Evolutionary conservation across 1,140 invertebrate genomes (phyloP).

Genomic region (Leucophenga varia): DNA sequence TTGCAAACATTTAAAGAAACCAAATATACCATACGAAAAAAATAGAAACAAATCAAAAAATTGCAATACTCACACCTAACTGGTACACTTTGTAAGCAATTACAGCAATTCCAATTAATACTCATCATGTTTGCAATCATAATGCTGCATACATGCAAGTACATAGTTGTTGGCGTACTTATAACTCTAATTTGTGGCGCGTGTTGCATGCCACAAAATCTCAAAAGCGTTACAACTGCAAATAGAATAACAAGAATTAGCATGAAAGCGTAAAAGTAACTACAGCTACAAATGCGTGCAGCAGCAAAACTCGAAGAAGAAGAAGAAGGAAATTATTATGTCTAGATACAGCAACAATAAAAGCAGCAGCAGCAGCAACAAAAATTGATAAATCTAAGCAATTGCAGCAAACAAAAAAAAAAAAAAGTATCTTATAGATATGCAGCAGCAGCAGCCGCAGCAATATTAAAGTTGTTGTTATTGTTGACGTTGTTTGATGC

Average conservation of each 20-base stretch:
- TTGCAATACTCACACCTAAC: slow-evolving; percentile 25
- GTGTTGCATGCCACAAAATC: slow-evolving; percentile 38
- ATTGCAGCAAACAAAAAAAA: too few species aligned
- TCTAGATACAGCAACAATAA: slow-evolving; percentile 27
- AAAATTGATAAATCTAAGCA: slow-evolving; percentile 33
- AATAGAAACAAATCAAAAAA: too few species aligned
- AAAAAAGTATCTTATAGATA: too few species aligned
- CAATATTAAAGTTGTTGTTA: too few species aligned
- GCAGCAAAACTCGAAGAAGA: too few species aligned
- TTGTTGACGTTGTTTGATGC: too few species aligned
- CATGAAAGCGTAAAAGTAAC: slow-evolving; percentile 30
- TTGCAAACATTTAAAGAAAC: too few species aligned
- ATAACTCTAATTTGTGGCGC: slow-evolving; percentile 33
- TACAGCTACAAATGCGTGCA: slow-evolving; percentile 9
- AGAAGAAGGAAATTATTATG: slow-evolving; percentile 31
- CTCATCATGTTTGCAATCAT: slow-evolving; percentile 15
- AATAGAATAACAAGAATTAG: slow-evolving; percentile 20
- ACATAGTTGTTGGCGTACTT: slow-evolving; percentile 11
- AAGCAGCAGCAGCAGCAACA: slow-evolving; percentile 27
- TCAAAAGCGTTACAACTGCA: slow-evolving; percentile 13
- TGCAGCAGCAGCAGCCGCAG: slow-evolving; percentile 17
- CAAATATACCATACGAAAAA: too few species aligned
- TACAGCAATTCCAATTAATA: slow-evolving; percentile 41
- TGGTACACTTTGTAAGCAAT: slow-evolving; percentile 26
- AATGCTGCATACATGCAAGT: slow-evolving; percentile 8